Base-by-base conservation (phyloP, 2,113 vertebrate genomes). In the Equus quagga region DNA sequence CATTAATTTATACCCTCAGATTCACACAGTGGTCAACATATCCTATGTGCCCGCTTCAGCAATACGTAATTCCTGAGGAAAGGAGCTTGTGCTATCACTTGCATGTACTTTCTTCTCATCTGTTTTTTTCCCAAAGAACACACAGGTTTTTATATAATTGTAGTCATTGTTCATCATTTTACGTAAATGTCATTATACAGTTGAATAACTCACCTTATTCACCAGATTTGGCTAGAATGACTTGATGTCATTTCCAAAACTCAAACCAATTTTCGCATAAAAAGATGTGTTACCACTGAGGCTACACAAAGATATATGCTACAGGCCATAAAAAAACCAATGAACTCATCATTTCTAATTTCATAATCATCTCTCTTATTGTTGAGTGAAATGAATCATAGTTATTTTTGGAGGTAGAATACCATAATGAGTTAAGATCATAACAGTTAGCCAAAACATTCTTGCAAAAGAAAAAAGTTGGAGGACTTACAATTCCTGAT, bases 391-490 rank as follows among this genome's bases (percentile, higher is more conserved):
- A 95, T 95, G 67, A 49, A 21, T 83, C 70, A 78, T 31, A 76
- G 58, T n/a, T 96, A 88, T 94, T 95, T 94, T 62, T 95, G 70
- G 72, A 96, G 13, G 24, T 36, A 90, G 58, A 92, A 56, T 62
- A 65, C 17, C 10, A 62, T 17, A 67, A 54, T 49, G 36, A 93
- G 31, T 83, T 70, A 90, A 96, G 72, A 84, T n/a, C 8, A 58
- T 79, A 89, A 51, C 69, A 72, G 26, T 44, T 82, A 92, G 36
- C 26, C 49, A 91, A 92, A 94, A 69, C 12, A 83, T 94, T 83
- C 33, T 73, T 84, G 44, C 26, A 69, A 89, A 92, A 88, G 36
- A 94, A 41, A 65, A 78, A 54, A 73, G 15, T 21, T 82, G 80
- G n/a, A 90, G n/a, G 49, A 89, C 33, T 89, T 46, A 49, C 0